Base-by-base conservation (phyloP, 2,113 vertebrate genomes). In the Uria aalge region DNA sequence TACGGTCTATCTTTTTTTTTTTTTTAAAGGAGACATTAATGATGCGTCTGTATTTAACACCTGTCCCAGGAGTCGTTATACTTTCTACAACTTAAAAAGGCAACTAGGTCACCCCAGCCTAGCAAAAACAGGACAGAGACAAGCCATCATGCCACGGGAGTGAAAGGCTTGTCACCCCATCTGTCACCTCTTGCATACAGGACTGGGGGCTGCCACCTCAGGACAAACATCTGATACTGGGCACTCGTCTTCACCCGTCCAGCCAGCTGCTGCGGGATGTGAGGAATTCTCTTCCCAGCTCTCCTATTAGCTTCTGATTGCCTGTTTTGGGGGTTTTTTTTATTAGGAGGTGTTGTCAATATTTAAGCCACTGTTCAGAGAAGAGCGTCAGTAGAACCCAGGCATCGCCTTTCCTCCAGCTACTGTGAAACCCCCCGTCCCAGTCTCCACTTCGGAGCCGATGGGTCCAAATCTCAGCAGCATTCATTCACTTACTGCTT, bases 181-280 rank as follows among this genome's bases (percentile, higher is more conserved):
- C 38, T 24, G 21, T 29, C 56, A 15, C 3, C 45, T 67, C 27
- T 56, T 18, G 15, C 45, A 34, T 30, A 17, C 5, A 57, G 53
- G 60, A 45, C 52, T 15, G 62, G 32, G 45, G n/a, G 45, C 24
- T 68, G 64, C 21, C 2, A 3, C 13, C 62, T 57, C 41, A 75
- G 67, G 40, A 69, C 8, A 59, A 45, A 17, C 12, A 19, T 5
- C 40, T 52, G 21, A 16, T 11, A 6, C 19, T 6, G 20, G 17
- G 15, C 0, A 1, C 4, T 11, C 2, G 1, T 43, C 43, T 59
- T 59, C 43, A 47, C 19, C 29, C 1, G 0, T 26, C 29, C 45
- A 73, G 52, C 21, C 26, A 36, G 32, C 26, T 40, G 24, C 63
- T 64, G 40, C 0, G 2, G 21, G 45, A 32, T 4, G 11, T 32